Evolutionary conservation across 2,888 invertebrate genomes (phyloP).

Genomic region (Stomorhina lunata): DNA sequence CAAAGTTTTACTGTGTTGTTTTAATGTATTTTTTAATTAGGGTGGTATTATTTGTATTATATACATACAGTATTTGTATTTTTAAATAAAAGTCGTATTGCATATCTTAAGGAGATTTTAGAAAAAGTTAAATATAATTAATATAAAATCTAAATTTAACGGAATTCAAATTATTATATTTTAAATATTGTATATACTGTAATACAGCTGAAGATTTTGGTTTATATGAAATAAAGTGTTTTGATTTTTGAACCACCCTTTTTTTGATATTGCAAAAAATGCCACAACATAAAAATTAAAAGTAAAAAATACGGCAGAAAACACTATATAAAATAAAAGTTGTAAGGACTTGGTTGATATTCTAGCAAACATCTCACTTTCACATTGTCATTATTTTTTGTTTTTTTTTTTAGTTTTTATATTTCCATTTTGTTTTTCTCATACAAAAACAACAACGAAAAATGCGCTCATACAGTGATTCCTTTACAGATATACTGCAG

Average conservation of each 20-base stretch:
- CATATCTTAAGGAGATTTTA: no score
- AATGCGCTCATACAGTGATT: neutral
- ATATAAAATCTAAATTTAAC: no score
- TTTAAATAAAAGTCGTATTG: no score
- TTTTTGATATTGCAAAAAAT: neutral
- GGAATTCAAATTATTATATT: no score
- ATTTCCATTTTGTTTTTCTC: neutral
- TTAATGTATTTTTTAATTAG: no score
- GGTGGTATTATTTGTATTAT: no score
- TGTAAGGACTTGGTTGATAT: slow-evolving; percentile 15
- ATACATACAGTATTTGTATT: no score
- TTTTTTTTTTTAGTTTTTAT: neutral
- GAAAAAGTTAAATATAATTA: no score
- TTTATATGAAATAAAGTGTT: no score
- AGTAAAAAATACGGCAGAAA: neutral
- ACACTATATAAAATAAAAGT: slow-evolving; percentile 9
- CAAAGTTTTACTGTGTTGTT: slow-evolving; percentile 13
- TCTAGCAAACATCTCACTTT: slow-evolving; percentile 35
- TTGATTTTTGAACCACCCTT: no score
- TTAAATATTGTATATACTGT: no score
- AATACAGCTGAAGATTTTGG: no score
- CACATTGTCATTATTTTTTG: slow-evolving; percentile 45
- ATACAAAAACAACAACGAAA: neutral
- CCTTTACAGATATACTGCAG: neutral
- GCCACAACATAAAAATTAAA: neutral